phyloP scores from a whole-genome alignment of 2,888 invertebrate genomes.

The Cryptocephalus moraei region DNA sequence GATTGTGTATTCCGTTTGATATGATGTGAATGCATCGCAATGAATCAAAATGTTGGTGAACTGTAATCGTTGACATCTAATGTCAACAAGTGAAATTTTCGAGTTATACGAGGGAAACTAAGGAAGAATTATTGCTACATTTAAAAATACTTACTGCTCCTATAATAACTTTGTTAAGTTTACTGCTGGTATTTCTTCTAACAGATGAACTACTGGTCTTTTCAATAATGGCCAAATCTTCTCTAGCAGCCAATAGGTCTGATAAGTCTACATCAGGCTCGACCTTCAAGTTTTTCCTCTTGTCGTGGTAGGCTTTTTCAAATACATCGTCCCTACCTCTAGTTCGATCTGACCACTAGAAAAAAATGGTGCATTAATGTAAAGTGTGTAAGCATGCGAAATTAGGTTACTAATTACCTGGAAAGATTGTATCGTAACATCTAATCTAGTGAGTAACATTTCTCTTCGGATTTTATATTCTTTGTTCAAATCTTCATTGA shows the following conservation, averaged over 20 bases:
- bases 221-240: constrained; percentile 76
- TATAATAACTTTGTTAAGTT: constrained; percentile 82
- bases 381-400: background rate
- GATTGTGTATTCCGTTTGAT: background rate
- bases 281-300: constrained; percentile 41
- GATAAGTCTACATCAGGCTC: constrained; percentile 61
- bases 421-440: constrained; percentile 95
- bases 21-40: too few species aligned
- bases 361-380: constrained; percentile 10
- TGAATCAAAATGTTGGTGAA: background rate
- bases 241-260: constrained; percentile 75
- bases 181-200: constrained; percentile 71
- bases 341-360: constrained; percentile 74
- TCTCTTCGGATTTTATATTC: constrained; percentile 80
- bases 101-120: too few species aligned
- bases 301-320: constrained; percentile 45
- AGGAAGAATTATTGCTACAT: too few species aligned
- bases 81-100: too few species aligned
- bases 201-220: constrained; percentile 85
- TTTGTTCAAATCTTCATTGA: constrained; percentile 62
- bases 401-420: constrained; percentile 45
- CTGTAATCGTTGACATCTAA: background rate
- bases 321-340: constrained; percentile 65
- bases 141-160: constrained; percentile 49
- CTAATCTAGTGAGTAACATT: constrained; percentile 81